phyloP scores from a whole-genome alignment of 2,797 vertebrate species.

The Bryconaethiops microstoma region DNA sequence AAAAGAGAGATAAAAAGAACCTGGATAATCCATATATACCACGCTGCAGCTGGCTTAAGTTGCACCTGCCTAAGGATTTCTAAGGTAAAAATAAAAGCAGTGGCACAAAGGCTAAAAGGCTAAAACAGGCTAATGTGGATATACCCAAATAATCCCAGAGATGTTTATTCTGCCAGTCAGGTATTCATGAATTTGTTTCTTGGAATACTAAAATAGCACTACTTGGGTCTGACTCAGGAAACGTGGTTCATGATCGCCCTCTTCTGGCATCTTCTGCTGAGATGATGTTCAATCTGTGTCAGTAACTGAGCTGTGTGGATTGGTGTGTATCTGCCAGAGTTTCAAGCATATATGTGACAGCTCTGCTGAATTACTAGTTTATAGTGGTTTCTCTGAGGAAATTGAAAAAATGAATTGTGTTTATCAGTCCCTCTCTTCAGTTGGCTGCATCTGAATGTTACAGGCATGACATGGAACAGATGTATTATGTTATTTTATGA shows the following conservation, averaged over 20 bases:
- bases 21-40: not conserved
- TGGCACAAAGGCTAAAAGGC: not conserved
- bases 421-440: too few relatives aligned
- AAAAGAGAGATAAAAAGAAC: not conserved
- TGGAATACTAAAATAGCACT: conserved; percentile 6
- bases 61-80: not conserved
- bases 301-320: not conserved
- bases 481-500: too few relatives aligned
- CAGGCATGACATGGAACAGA: too few relatives aligned
- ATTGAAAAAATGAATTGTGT: not conserved
- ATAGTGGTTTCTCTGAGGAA: not conserved
- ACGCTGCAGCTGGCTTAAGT: not conserved
- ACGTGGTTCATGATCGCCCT: conserved; percentile 51
- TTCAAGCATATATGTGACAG: not conserved
- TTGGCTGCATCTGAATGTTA: too few relatives aligned
- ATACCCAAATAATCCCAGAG: conserved; percentile 11
- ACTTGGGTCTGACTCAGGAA: not conserved
- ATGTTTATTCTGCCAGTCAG: conserved; percentile 7
- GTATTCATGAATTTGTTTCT: conserved; percentile 6
- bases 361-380: not conserved
- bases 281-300: too few relatives aligned
- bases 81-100: not conserved
- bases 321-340: not conserved
- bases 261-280: conserved; percentile 40
- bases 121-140: conserved; percentile 18